Base-by-base conservation (phyloP, 2,113 vertebrate genomes). In the Tragelaphus imberbis region DNA sequence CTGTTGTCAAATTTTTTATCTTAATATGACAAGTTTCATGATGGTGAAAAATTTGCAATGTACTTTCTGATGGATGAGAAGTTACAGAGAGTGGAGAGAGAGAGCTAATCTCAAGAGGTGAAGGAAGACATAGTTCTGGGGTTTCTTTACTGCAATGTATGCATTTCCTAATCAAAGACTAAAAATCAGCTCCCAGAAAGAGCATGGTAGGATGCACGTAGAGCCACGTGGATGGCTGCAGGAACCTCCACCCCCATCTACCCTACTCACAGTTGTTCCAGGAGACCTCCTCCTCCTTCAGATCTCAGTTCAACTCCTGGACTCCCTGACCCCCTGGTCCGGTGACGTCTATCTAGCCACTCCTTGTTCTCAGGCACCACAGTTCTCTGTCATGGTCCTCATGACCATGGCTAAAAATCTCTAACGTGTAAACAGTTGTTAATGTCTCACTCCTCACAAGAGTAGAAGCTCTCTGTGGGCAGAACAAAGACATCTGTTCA, bases 151-250 rank as follows among this genome's bases (percentile, higher is more conserved):
- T 63, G 75, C 8, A 47, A 6, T 44, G 79, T 7, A 9, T 6
- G 16, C 30, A 16, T 27, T 33, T 87, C 81, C 53, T 84, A 33
- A 25, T n/a, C 25, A 19, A 61, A 40, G 30, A 21, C 28, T 68
- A 36, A 19, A 19, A 0, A 0, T 15, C 49, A 36, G 82, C 5
- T 3, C 49, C 55, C 14, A n/a, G 28, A 53, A 89, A 68, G 40
- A 59, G 25, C 40, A 28, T 0, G 9, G 30, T 6, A 61, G n/a
- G 30, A n/a, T 3, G 6, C 0, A 71, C 2, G 1, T 3, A 23
- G 19, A 68, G 53, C 27, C 51, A n/a, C 2, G 3, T n/a, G 56
- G 5, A 49, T 25, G 61, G 33, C 40, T 23, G 23, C 8, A 49
- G 44, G 15, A 71, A 6, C 0, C 2, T 40, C 36, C 0, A 2